Evolutionary conservation across 2,113 vertebrate genomes (phyloP).

Genomic region (Hyla sarda): DNA sequence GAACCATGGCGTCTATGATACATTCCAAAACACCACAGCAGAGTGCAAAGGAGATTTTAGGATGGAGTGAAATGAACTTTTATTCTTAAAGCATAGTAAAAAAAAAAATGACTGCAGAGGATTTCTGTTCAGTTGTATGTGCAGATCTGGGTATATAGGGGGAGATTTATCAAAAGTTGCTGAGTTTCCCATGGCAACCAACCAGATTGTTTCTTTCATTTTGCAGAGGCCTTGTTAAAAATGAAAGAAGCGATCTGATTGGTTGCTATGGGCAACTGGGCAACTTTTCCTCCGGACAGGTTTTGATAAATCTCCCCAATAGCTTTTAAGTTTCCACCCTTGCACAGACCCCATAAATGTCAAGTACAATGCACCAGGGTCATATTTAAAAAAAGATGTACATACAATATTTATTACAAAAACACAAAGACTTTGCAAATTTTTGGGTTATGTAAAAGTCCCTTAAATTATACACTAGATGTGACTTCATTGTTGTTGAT

Average conservation of each 20-base stretch:
- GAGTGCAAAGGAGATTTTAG: neutral
- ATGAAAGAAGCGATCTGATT: no score
- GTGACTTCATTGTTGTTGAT: no score
- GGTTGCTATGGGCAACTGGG: no score
- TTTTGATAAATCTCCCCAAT: no score
- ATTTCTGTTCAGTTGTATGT: neutral
- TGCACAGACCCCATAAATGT: neutral
- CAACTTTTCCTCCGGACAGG: no score
- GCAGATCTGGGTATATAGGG: neutral
- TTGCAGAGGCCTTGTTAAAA: no score
- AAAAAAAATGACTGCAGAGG: neutral
- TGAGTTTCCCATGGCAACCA: no score
- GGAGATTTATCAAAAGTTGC: no score
- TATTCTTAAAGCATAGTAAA: neutral
- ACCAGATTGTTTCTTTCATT: no score
- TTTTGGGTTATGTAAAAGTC: neutral
- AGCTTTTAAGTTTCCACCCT: neutral
- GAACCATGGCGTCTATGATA: conserved; percentile 1
- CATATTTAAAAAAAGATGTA: neutral
- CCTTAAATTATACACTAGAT: neutral
- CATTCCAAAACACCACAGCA: neutral
- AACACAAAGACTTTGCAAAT: neutral
- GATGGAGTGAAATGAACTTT: neutral
- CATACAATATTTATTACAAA: neutral
- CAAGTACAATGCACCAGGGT: neutral